Evolutionary conservation across 2,888 invertebrate species (phyloP).

Genomic region (Xylophagus ater): DNA sequence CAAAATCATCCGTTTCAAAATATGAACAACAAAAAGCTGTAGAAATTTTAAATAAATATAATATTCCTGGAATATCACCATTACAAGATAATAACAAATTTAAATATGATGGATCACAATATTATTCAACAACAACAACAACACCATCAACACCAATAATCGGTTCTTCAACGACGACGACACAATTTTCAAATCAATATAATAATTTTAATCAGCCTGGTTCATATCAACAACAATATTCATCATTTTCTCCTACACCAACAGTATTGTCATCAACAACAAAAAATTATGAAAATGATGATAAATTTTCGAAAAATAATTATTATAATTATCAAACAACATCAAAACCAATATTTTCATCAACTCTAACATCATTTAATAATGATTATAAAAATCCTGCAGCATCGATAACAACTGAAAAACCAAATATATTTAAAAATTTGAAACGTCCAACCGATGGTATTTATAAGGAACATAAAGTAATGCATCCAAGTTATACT

Average conservation of each 20-base stretch:
- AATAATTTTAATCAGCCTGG: not conserved
- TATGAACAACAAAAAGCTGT: constrained; percentile 11
- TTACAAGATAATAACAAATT: constrained; percentile 13
- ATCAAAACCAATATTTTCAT: too few relatives aligned
- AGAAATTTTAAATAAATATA: constrained; percentile 15
- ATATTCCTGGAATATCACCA: constrained; percentile 15
- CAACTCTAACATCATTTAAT: too few relatives aligned
- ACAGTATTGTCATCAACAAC: too few relatives aligned
- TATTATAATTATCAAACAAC: too few relatives aligned
- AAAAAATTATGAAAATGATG: too few relatives aligned
- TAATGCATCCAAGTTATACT: too few relatives aligned
- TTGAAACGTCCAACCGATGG: constrained; percentile 12
- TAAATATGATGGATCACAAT: constrained; percentile 1
- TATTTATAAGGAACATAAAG: constrained; percentile 17
- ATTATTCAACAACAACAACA: not conserved
- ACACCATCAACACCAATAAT: not conserved
- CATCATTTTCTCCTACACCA: too few relatives aligned
- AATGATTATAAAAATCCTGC: too few relatives aligned
- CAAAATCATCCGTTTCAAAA: not conserved
- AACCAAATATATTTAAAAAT: constrained; percentile 15
- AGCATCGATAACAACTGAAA: constrained; percentile 13
- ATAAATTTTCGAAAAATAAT: too few relatives aligned
- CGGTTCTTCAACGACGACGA: not conserved
- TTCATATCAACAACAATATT: too few relatives aligned
- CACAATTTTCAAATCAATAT: not conserved